phyloP scores from a whole-genome alignment of 2,113 vertebrate species.

The Philantomba maxwellii region DNA sequence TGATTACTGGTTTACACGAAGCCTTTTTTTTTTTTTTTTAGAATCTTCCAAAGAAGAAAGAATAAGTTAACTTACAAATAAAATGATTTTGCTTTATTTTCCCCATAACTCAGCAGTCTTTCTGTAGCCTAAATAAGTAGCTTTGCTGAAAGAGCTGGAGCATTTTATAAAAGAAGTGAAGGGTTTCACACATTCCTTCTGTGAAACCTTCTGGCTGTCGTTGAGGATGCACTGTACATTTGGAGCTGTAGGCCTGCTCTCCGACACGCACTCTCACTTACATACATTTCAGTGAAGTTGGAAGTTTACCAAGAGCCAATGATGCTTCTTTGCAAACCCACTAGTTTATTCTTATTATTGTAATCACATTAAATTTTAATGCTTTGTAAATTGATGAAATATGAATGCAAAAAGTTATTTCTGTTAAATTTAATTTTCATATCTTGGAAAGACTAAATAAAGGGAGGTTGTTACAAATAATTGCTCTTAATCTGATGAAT shows the following conservation, averaged over 20 bases:
- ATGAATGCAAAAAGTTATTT: background rate
- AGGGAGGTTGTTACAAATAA: background rate
- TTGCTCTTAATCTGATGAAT: background rate
- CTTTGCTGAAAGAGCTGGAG: background rate
- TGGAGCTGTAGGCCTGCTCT: background rate
- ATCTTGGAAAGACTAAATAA: background rate
- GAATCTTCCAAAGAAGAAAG: background rate
- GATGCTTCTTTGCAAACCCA: background rate
- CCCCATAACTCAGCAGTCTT: background rate
- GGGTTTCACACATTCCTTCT: background rate
- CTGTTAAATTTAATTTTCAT: background rate
- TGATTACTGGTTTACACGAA: background rate
- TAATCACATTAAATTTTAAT: background rate
- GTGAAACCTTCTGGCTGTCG: background rate
- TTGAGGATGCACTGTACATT: background rate
- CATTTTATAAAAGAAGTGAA: background rate
- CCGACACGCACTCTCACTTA: background rate
- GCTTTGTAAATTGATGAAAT: background rate
- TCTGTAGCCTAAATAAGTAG: background rate
- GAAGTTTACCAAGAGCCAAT: background rate
- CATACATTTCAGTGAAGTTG: background rate
- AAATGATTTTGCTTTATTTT: background rate
- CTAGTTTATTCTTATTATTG: background rate
- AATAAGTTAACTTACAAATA: background rate
- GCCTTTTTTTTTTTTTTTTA: background rate